Conservation (phyloP, 64 coral and sea anemone species). For the Acropora yongei region DNA sequence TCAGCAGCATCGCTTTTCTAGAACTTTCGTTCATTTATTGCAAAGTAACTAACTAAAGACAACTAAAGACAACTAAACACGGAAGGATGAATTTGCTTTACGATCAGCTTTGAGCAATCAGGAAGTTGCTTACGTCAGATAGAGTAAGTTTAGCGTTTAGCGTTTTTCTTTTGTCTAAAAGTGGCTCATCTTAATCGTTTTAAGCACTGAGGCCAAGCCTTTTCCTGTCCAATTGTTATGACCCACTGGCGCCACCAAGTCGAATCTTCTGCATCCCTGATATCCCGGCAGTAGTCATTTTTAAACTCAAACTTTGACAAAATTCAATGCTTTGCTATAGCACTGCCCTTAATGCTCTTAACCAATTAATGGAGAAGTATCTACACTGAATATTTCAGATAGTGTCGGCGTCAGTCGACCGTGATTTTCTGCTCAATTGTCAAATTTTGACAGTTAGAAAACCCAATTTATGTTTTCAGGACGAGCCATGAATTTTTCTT, state of each 20-base stretch:
- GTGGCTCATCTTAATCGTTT: not conserved
- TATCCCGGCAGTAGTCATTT: not conserved
- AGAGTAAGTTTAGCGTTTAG: not conserved
- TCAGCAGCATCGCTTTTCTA: too few species aligned
- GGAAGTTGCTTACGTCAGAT: conserved; percentile 4
- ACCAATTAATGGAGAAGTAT: too few species aligned
- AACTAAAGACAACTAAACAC: too few species aligned
- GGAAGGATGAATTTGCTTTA: too few species aligned
- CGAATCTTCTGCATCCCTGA: too few species aligned
- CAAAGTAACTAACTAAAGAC: too few species aligned
- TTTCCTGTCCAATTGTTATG: not conserved
- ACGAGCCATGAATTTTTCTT: conserved; percentile 1
- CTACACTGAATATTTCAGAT: too few species aligned
- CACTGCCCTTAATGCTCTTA: too few species aligned
- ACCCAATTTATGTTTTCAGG: not conserved
- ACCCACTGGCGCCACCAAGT: not conserved
- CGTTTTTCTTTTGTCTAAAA: not conserved
- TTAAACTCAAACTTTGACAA: not conserved
- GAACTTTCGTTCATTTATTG: too few species aligned
- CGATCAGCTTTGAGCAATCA: not conserved
- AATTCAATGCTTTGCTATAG: too few species aligned
- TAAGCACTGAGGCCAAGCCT: conserved; percentile 25
- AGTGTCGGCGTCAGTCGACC: too few species aligned
- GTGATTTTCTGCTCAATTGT: conserved; percentile 3
- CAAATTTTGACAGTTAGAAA: too few species aligned